Conservation (phyloP, 2,797 vertebrate genomes). For the Xenentodon cancila region DNA sequence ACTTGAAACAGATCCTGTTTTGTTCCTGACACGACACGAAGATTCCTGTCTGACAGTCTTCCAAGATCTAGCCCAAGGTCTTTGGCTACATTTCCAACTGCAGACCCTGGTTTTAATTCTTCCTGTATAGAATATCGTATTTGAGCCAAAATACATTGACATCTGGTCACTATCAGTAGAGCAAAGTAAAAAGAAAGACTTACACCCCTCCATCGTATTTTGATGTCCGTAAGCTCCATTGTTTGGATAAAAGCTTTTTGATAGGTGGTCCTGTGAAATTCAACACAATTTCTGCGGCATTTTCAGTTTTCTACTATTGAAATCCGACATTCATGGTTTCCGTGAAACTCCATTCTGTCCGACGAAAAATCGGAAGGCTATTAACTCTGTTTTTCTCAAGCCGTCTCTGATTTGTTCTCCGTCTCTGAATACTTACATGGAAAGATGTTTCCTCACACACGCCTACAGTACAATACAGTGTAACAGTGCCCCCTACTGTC, state of each 20-base stretch:
- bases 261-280: background rate
- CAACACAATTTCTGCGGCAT: rapidly evolving
- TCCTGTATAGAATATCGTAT: slow-evolving; percentile 82
- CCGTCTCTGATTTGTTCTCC: no score
- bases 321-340: background rate
- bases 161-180: slow-evolving; percentile 52
- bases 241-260: background rate
- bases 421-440: background rate
- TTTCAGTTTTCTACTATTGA: background rate
- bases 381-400: background rate
- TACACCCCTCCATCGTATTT: slow-evolving; percentile 32
- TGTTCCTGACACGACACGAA: slow-evolving; percentile 81
- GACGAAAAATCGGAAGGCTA: background rate
- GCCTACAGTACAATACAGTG: slow-evolving; percentile 21
- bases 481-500: slow-evolving; percentile 62
- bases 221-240: slow-evolving; percentile 53
- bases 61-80: slow-evolving; percentile 78
- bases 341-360: background rate
- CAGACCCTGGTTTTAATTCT: slow-evolving; percentile 73
- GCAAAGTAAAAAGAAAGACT: slow-evolving; percentile 52
- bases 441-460: background rate
- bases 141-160: slow-evolving; percentile 62
- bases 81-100: slow-evolving; percentile 83
- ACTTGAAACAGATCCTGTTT: slow-evolving; percentile 82
- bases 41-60: slow-evolving; percentile 67